Evolutionary conservation across 2,797 vertebrate species (phyloP).

Genomic region (Bovichtus diacanthus): DNA sequence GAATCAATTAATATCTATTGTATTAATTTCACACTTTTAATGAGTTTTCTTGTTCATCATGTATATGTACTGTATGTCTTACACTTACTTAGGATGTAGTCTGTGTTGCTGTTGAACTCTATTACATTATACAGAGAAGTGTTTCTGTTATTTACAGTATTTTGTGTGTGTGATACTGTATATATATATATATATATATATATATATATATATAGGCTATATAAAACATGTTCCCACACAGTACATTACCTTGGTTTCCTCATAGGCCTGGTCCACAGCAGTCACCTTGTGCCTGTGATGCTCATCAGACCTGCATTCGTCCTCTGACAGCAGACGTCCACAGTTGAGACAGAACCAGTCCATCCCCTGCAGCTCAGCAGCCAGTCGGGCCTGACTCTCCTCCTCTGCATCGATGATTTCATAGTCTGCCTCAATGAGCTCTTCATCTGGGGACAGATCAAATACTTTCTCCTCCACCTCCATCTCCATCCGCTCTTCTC

Average conservation of each 20-base stretch:
- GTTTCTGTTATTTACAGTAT: no score
- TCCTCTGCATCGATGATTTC: constrained; percentile 88
- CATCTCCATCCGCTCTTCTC: constrained; percentile 52
- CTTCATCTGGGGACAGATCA: constrained; percentile 77
- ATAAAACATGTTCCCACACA: background rate
- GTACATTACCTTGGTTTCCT: constrained; percentile 88
- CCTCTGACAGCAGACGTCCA: constrained; percentile 87
- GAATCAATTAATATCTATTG: background rate
- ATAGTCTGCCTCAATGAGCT: constrained; percentile 83
- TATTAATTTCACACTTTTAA: background rate
- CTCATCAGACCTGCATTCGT: constrained; percentile 83
- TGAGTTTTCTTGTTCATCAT: no score
- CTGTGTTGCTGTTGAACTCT: no score
- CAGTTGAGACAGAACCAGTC: constrained; percentile 93
- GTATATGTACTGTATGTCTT: no score
- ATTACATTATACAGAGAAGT: no score
- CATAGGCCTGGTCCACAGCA: constrained; percentile 87
- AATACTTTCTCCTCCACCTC: constrained; percentile 68
- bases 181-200: no score
- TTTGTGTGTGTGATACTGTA: no score
- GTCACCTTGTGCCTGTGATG: constrained; percentile 90
- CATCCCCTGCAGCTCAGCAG: constrained; percentile 84
- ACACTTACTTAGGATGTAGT: no score
- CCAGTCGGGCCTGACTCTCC: constrained; percentile 74
- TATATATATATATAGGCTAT: background rate